Evolutionary conservation across 2,797 vertebrate species (phyloP), one percentile per base, ranked within the genome.

Genomic region (Eutrigla gurnardus): DNA sequence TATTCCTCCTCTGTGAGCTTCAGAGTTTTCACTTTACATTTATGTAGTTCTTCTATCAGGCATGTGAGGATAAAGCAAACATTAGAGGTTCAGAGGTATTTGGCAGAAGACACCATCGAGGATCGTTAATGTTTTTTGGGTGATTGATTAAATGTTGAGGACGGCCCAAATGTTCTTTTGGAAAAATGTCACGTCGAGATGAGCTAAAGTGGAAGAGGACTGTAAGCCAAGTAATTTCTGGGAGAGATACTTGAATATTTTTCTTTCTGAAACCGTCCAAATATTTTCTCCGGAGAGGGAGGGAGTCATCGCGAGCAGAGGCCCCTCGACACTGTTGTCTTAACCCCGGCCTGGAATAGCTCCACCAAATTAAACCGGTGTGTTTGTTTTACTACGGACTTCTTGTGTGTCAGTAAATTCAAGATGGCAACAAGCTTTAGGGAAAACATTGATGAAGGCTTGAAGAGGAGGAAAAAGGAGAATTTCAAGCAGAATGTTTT

Each of bases 321-420:
- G 73, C 52, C 73, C 35, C 49, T 25, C 47, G 18, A 49, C 37
- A 15, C 62, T 92, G 88, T 92, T 93, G 86, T 88, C 66, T 88
- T 91, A 91, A 93, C 92, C 85, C 82, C 79, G 25, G 87, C 85
- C 76, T 47, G 76, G 86, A 91, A 91, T 90, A 93, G 83, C 76
- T 80, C 53, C 64, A 53, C 72, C 70, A 86, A 90, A 91, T 88
- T 84, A 85, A 88, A 86, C 49, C 66, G 55, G 76, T 88, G 73
- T 83, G 84, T 88, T 79, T 88, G 84, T 89, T 93, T 89, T 37
- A 59, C 39, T 35, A 37, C 3, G 9, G 68, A 53, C 57, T 49
- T 73, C 70, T 75, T 59, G 42, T 45, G 65, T 70, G 32, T 76
- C 59, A 64, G 46, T 72, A 49, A 65, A 68, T 75, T 77, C 73